Evolutionary conservation across 2,797 vertebrate genomes (phyloP).

Genomic region (Jordanella pulchra): DNA sequence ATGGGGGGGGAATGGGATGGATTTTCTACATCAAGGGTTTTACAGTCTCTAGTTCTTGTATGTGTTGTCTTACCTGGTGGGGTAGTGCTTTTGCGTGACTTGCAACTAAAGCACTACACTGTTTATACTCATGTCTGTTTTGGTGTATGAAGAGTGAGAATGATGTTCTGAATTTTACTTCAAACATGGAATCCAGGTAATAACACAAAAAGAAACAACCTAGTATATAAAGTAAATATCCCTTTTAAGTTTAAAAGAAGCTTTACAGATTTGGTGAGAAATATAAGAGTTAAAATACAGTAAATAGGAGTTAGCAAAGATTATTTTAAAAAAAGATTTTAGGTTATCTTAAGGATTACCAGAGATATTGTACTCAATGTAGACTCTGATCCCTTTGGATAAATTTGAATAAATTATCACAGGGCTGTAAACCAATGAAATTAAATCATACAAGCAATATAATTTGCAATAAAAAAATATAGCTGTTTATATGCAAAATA

Average conservation of each 20-base stretch:
- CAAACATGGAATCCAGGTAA: neutral
- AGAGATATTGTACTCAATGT: neutral
- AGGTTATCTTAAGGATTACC: neutral
- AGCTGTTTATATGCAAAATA: neutral
- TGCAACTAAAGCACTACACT: conserved; percentile 11
- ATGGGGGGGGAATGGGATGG: conserved; percentile 55
- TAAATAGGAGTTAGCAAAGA: neutral
- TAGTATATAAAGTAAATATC: neutral
- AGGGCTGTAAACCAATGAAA: neutral
- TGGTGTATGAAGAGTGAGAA: conserved; percentile 1
- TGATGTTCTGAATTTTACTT: neutral
- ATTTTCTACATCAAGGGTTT: conserved; percentile 75
- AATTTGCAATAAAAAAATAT: neutral
- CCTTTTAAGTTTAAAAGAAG: neutral
- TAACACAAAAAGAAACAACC: neutral
- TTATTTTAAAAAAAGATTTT: neutral
- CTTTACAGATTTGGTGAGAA: neutral
- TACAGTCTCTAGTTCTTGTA: conserved; percentile 73
- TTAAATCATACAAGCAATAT: neutral
- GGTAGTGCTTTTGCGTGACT: conserved; percentile 11
- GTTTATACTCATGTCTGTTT: conserved; percentile 1
- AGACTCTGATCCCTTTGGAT: neutral
- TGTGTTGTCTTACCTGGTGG: conserved; percentile 33
- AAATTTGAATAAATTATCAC: neutral
- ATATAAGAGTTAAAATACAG: neutral